These are phyloP conservation scores for Lordiphosa mommai DNA, from an alignment of 1,140 invertebrate species.

Conservation along the genomic window DNA sequence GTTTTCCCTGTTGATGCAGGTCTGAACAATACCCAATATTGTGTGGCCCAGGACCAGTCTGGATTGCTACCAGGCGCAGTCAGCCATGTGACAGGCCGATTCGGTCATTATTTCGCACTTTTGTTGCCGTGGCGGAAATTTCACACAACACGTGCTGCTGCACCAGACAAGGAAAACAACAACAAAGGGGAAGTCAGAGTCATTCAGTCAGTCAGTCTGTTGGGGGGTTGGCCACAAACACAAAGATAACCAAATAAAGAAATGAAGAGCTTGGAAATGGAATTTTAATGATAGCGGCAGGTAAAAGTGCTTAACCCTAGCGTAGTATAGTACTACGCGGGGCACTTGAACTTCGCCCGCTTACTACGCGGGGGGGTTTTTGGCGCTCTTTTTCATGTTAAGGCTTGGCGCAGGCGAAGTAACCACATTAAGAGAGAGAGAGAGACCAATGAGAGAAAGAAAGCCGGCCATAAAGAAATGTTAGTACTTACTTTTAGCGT, in stretches of 20 bases:
- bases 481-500: not conserved
- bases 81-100: slow-evolving; percentile 53
- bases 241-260: slow-evolving; percentile 2
- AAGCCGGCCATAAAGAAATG: slow-evolving; percentile 38
- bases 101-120: slow-evolving; percentile 57
- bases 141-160: slow-evolving; percentile 47
- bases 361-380: slow-evolving; percentile 44
- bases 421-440: slow-evolving; percentile 1
- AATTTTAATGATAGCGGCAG: slow-evolving; percentile 54
- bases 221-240: not conserved
- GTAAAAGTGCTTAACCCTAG: slow-evolving; percentile 25
- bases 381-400: slow-evolving; percentile 9
- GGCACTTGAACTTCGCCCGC: slow-evolving; percentile 55
- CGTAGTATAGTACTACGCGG: slow-evolving; percentile 47
- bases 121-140: slow-evolving; percentile 52
- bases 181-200: not conserved
- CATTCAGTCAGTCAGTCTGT: not conserved
- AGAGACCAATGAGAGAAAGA: slow-evolving; percentile 19
- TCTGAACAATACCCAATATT: not conserved
- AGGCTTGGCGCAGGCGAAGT: slow-evolving; percentile 43
- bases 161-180: slow-evolving; percentile 21
- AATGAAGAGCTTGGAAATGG: slow-evolving; percentile 36
- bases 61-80: slow-evolving; percentile 34
- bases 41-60: slow-evolving; percentile 6
- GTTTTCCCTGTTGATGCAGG: too few relatives aligned